Conservation (phyloP, 2,888 invertebrate genomes). For the Drosophila glabriapex region DNA sequence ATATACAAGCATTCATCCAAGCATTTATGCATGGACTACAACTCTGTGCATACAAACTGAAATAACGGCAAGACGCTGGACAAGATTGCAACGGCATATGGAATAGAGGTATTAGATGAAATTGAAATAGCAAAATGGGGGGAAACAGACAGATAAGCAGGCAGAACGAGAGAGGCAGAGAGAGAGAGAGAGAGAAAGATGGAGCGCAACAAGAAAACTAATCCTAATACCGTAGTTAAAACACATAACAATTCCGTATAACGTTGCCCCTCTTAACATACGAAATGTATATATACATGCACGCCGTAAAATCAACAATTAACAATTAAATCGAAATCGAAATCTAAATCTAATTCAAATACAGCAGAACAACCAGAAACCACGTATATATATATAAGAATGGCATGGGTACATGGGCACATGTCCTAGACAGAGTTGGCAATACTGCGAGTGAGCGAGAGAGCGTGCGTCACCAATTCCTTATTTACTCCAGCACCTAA, state of each 20-base stretch:
- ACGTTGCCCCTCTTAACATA: slow-evolving; percentile 36
- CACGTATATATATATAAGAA: neutral
- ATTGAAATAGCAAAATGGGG: slow-evolving; percentile 6
- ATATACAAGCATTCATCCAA: slow-evolving; percentile 33
- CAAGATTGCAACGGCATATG: slow-evolving; percentile 3
- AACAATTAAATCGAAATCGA: slow-evolving; percentile 9
- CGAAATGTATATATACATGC: slow-evolving; percentile 50
- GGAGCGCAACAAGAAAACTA: slow-evolving; percentile 5
- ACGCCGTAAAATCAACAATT: slow-evolving; percentile 21
- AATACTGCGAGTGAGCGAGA: slow-evolving; percentile 20
- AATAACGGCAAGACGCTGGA: slow-evolving; percentile 43
- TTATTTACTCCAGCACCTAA: slow-evolving; percentile 33
- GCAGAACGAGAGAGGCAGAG: slow-evolving; percentile 19
- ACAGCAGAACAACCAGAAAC: slow-evolving; percentile 12
- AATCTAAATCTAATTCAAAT: slow-evolving; percentile 7
- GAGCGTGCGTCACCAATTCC: slow-evolving; percentile 1
- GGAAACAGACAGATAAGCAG: neutral
- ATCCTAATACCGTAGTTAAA: slow-evolving; percentile 28
- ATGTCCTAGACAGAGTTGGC: slow-evolving; percentile 24
- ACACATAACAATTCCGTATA: slow-evolving; percentile 19
- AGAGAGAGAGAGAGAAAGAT: slow-evolving; percentile 20
- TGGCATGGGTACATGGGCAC: slow-evolving; percentile 21
- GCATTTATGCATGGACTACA: neutral
- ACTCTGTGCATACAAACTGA: slow-evolving; percentile 40
- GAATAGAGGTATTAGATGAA: slow-evolving; percentile 4